Base-by-base conservation (phyloP, 2,113 vertebrate genomes). In the Burhinus bistriatus region DNA sequence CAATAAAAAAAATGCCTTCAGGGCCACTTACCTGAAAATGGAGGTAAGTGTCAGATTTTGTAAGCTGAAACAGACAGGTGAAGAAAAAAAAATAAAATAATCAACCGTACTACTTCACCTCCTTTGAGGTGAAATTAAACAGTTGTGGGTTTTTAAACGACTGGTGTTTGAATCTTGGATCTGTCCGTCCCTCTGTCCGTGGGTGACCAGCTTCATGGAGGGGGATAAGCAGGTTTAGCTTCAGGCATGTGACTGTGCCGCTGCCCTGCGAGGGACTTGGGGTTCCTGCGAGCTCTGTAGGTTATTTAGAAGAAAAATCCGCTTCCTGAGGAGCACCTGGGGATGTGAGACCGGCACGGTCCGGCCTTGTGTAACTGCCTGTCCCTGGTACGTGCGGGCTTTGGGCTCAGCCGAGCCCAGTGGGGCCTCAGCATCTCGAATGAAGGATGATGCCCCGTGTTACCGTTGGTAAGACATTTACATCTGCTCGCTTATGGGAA, bases 181-280 rank as follows among this genome's bases (percentile, higher is more conserved):
- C 49, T 47, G 0, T 25, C 10, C 2, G 0, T 68, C 58, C 62
- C 22, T 27, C 42, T 1, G 0, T 26, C 47, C 3, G 3, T 6
- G 32, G 62, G 42, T 9, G 26, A 18, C 25, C 34, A 22, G 58
- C 44, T 15, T 49, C 15, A 2, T 1, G 2, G 68, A 47, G 15
- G 7, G 57, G n/a, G 26, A 30, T 27, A 22, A 69, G 2, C 36
- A 9, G 66, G 19, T 80, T 89, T 61, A 38, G 38, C 10, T 14
- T 12, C 17, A 26, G 34, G 23, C 20, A 2, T 9, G 44, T 32
- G 54, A 19, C 17, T 12, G 6, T 47, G 55, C 38, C 1, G 1
- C 62, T 71, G 64, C 29, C 38, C 38, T 14, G 51, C 0, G 9
- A 45, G 32, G 34, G 19, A 1, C 22, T 58, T 26, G 2, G 66